phyloP scores from a whole-genome alignment of 2,888 invertebrate genomes.

The Pheosia tremula region DNA sequence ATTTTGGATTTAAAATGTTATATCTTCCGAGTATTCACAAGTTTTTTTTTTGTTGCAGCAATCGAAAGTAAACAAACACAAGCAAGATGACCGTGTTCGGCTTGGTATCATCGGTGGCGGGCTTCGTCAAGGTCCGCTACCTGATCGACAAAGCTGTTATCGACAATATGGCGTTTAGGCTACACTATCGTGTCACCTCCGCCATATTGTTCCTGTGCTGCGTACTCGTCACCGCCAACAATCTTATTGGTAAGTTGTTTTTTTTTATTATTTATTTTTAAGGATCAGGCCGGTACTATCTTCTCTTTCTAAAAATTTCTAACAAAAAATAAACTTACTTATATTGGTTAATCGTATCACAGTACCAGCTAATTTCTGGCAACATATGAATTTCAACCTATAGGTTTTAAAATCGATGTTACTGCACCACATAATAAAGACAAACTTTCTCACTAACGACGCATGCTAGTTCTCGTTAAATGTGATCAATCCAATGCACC shows the following conservation, averaged over 20 bases:
- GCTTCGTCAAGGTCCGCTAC: conserved; percentile 95
- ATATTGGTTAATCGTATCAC: too few relatives aligned
- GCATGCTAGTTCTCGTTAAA: too few relatives aligned
- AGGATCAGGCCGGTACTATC: too few relatives aligned
- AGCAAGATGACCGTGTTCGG: conserved; percentile 91
- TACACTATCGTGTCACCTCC: conserved; percentile 94
- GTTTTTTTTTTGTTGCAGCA: conserved; percentile 52
- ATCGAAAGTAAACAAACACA: conserved; percentile 56
- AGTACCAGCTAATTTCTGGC: conserved; percentile 2
- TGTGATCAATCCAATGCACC: too few relatives aligned
- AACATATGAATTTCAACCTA: not conserved
- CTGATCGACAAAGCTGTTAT: conserved; percentile 94
- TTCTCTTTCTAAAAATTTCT: too few relatives aligned
- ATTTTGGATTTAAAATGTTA: too few relatives aligned
- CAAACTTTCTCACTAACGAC: too few relatives aligned
- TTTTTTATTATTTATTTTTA: not conserved
- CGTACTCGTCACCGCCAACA: conserved; percentile 95
- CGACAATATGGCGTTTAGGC: conserved; percentile 95
- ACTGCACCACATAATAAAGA: too few relatives aligned
- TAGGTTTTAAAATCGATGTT: too few relatives aligned
- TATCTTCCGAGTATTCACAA: too few relatives aligned
- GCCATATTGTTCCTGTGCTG: conserved; percentile 94
- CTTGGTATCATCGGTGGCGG: conserved; percentile 94
- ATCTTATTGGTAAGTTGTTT: conserved; percentile 91
- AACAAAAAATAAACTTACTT: too few relatives aligned